phyloP scores from a whole-genome alignment of 1,140 invertebrate species.

The Sinella curviseta region DNA sequence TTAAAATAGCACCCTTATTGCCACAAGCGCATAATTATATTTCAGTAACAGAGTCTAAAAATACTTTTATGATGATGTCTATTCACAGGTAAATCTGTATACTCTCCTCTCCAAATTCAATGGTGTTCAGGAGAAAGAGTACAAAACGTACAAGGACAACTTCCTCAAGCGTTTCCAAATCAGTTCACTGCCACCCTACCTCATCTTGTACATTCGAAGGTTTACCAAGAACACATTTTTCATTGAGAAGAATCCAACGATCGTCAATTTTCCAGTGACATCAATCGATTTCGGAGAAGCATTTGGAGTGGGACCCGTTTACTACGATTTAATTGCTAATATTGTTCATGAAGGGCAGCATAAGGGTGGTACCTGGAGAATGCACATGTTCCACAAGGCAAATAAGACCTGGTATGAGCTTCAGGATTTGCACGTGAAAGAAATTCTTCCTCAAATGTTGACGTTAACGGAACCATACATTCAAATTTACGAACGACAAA shows the following conservation, averaged over 20 bases:
- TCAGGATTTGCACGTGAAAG: slow-evolving; percentile 97
- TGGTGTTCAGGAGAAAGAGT: slow-evolving; percentile 92
- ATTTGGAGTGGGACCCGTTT: slow-evolving; percentile 39
- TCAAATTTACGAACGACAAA: slow-evolving; percentile 61
- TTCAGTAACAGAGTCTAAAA: neutral
- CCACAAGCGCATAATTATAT: neutral
- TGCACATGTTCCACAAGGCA: slow-evolving; percentile 93
- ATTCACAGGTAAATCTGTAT: slow-evolving; percentile 86
- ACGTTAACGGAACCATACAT: slow-evolving; percentile 98
- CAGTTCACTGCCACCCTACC: slow-evolving; percentile 89
- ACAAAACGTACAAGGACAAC: slow-evolving; percentile 99
- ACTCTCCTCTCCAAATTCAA: slow-evolving; percentile 94
- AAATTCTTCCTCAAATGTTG: slow-evolving; percentile 99
- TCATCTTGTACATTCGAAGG: slow-evolving; percentile 92
- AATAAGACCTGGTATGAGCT: slow-evolving; percentile 86
- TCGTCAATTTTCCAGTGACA: slow-evolving; percentile 99
- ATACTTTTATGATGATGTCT: too few species aligned
- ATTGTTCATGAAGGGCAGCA: slow-evolving; percentile 98
- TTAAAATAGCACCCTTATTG: slow-evolving; percentile 31
- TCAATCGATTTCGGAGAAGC: slow-evolving; percentile 92
- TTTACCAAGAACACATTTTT: slow-evolving; percentile 99
- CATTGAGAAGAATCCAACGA: slow-evolving; percentile 98
- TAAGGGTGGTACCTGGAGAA: slow-evolving; percentile 88
- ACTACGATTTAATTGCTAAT: slow-evolving; percentile 94
- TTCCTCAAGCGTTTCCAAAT: slow-evolving; percentile 97